Evolutionary conservation across 2,113 vertebrate genomes (phyloP).

Genomic region (Rhinogobius similis): DNA sequence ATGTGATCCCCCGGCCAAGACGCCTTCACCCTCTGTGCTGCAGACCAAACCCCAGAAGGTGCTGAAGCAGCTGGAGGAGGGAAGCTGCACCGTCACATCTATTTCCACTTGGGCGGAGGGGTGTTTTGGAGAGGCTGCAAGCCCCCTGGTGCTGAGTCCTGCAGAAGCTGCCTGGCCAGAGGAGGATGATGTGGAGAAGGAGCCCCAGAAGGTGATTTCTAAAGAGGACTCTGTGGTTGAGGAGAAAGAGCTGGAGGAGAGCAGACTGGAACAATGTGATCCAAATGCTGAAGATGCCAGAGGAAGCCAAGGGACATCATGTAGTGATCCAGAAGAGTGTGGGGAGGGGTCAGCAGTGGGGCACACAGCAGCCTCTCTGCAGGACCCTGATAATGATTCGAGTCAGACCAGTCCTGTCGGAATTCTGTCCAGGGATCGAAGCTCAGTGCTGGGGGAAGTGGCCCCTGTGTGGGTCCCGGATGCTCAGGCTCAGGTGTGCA

Average conservation of each 20-base stretch:
- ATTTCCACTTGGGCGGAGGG: slow-evolving; percentile 74
- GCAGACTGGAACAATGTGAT: slow-evolving; percentile 87
- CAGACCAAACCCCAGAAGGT: slow-evolving; percentile 36
- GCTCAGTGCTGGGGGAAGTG: slow-evolving; percentile 87
- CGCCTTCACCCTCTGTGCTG: slow-evolving; percentile 60
- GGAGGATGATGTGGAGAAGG: slow-evolving; percentile 39
- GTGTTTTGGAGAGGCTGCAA: slow-evolving; percentile 70
- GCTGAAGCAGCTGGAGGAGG: slow-evolving; percentile 76
- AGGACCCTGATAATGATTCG: slow-evolving; percentile 84
- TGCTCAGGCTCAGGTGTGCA: slow-evolving; percentile 94
- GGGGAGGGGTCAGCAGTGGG: slow-evolving; percentile 50
- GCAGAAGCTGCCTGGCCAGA: slow-evolving; percentile 59
- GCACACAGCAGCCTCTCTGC: slow-evolving; percentile 73
- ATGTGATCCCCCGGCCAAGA: slow-evolving; percentile 53
- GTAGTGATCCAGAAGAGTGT: slow-evolving; percentile 28
- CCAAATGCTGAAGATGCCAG: slow-evolving; percentile 74
- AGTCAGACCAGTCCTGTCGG: slow-evolving; percentile 80
- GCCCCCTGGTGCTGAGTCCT: slow-evolving; percentile 68
- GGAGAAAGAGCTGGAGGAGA: slow-evolving; percentile 97
- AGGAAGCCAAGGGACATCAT: slow-evolving; percentile 70
- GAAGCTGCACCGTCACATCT: slow-evolving; percentile 77
- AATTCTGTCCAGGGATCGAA: slow-evolving; percentile 84
- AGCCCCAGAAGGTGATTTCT: slow-evolving; percentile 71
- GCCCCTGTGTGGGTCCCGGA: slow-evolving; percentile 97
- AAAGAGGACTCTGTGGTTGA: slow-evolving; percentile 98